These are phyloP conservation scores for Hymenochirus boettgeri DNA, from an alignment of 2,113 vertebrate species.

Conservation along the genomic window DNA sequence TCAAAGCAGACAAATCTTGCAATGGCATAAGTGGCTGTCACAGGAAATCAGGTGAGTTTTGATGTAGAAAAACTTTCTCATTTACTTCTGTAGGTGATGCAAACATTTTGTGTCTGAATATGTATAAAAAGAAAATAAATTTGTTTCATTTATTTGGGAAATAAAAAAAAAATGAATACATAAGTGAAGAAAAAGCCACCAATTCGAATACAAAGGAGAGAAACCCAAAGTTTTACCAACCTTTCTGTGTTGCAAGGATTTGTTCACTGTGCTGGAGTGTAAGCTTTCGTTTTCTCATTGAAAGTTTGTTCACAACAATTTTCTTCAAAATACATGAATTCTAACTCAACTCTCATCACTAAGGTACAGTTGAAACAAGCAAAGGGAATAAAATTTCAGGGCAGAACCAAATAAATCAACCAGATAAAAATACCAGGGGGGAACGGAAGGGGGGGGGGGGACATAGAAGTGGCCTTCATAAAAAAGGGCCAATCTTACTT, in stretches of 20 bases:
- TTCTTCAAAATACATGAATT: constrained; percentile 91
- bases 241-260: constrained; percentile 80
- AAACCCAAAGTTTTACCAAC: too few relatives aligned
- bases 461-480: too few relatives aligned
- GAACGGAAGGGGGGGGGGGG: too few relatives aligned
- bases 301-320: constrained; percentile 83
- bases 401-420: too few relatives aligned
- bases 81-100: constrained; percentile 77
- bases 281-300: constrained; percentile 71
- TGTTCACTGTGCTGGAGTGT: constrained; percentile 67
- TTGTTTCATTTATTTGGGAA: too few relatives aligned
- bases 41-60: constrained; percentile 79
- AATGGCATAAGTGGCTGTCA: constrained; percentile 85
- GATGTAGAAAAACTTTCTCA: constrained; percentile 81
- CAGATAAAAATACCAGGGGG: too few relatives aligned
- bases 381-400: neutral
- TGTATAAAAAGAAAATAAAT: too few relatives aligned
- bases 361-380: constrained; percentile 73
- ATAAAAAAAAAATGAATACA: too few relatives aligned
- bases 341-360: constrained; percentile 86
- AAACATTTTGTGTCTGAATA: constrained; percentile 86
- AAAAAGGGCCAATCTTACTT: too few relatives aligned
- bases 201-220: too few relatives aligned
- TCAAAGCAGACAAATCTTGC: constrained; percentile 88
- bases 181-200: too few relatives aligned